Conservation (phyloP, 2,797 vertebrate species). For the Melopsittacus undulatus region DNA sequence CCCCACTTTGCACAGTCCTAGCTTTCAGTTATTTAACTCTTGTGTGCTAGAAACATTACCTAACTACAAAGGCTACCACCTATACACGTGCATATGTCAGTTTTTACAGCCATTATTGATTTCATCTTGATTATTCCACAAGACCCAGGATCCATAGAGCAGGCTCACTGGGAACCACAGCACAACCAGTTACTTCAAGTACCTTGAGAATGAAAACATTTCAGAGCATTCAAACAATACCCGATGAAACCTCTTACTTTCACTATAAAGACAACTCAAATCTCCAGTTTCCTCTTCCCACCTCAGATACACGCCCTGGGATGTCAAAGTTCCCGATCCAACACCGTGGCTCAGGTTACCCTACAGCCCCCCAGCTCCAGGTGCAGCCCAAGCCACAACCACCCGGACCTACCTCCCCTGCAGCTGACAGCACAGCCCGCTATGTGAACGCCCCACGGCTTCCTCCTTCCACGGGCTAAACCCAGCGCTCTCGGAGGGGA, state of each 20-base stretch:
- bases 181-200: not conserved
- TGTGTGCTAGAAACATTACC: accelerated
- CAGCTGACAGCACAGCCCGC: not conserved
- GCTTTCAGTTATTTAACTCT: not conserved
- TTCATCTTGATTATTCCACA: not conserved
- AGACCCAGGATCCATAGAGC: not conserved
- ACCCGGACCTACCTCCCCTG: not conserved
- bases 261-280: not conserved
- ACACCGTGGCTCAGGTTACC: not conserved
- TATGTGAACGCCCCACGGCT: not conserved
- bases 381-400: not conserved
- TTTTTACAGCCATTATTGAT: accelerated
- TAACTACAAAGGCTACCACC: not conserved
- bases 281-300: not conserved
- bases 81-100: accelerated
- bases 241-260: not conserved
- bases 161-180: not conserved
- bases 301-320: not conserved
- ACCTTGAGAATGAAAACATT: not conserved
- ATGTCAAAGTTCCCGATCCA: not conserved
- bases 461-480: not conserved
- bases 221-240: not conserved
- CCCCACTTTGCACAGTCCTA: not conserved
- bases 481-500: not conserved
- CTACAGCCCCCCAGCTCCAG: not conserved